These are phyloP conservation scores for Yponomeuta malinellus DNA, from an alignment of 2,888 invertebrate species.

Conservation along the genomic window DNA sequence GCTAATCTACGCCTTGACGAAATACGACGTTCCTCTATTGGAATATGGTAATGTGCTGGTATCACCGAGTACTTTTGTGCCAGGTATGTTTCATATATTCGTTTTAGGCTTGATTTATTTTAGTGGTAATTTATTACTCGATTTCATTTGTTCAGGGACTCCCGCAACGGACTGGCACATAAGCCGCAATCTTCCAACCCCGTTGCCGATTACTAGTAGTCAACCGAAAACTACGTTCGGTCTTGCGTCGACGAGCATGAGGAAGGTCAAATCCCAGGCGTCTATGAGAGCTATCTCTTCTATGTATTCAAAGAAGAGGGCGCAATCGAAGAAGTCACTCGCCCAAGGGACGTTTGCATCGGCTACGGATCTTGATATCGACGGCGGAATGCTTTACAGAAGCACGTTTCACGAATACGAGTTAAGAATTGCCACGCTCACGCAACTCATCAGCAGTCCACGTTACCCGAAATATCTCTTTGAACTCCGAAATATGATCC, in stretches of 20 bases:
- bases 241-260: not conserved
- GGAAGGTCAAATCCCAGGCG: not conserved
- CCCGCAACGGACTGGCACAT: not conserved
- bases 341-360: not conserved
- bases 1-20: slow-evolving; percentile 46
- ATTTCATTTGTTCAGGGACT: slow-evolving; percentile 6
- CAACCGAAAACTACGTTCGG: not conserved
- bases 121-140: no score
- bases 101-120: no score
- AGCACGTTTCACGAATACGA: slow-evolving; percentile 25
- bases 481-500: not conserved
- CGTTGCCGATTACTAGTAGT: slow-evolving; percentile 18
- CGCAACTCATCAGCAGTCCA: not conserved
- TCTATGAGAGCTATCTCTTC: not conserved
- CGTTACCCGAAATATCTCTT: not conserved
- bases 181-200: slow-evolving; percentile 16
- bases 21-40: slow-evolving; percentile 33
- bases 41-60: slow-evolving; percentile 40
- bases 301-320: not conserved
- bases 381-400: slow-evolving; percentile 20
- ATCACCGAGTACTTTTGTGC: slow-evolving; percentile 22
- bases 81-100: not conserved
- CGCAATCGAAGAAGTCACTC: not conserved
- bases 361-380: not conserved
- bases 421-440: not conserved